phyloP scores from a whole-genome alignment of 2,888 invertebrate genomes.

The Lithophane socia region DNA sequence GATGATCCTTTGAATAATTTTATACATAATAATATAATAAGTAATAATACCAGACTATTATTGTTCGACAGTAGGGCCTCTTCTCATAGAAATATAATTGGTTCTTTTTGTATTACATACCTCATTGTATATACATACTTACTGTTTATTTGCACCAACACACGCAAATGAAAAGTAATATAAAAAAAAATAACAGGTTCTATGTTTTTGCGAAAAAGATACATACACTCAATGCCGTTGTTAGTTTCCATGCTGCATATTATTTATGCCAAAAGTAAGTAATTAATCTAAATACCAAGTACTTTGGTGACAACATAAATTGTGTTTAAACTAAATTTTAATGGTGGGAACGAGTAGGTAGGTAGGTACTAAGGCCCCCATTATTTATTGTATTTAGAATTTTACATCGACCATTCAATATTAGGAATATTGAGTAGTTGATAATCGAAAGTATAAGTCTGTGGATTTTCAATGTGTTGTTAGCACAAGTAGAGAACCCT shows the following conservation, averaged over 20 bases:
- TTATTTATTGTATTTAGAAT: background rate
- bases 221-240: background rate
- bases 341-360: background rate
- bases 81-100: background rate
- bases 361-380: background rate
- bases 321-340: background rate
- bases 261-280: background rate
- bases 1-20: background rate
- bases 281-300: background rate
- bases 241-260: background rate
- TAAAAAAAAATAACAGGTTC: slow-evolving; percentile 7
- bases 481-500: background rate
- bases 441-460: background rate
- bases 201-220: background rate
- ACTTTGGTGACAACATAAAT: background rate
- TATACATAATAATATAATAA: background rate
- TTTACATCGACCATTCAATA: background rate
- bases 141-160: background rate
- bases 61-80: no score
- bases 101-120: background rate
- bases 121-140: background rate
- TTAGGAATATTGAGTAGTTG: background rate
- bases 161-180: background rate
- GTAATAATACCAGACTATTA: background rate
- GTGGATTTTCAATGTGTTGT: background rate